Base-by-base conservation (phyloP, 2,797 vertebrate species). In the Smutsia temminckii region DNA sequence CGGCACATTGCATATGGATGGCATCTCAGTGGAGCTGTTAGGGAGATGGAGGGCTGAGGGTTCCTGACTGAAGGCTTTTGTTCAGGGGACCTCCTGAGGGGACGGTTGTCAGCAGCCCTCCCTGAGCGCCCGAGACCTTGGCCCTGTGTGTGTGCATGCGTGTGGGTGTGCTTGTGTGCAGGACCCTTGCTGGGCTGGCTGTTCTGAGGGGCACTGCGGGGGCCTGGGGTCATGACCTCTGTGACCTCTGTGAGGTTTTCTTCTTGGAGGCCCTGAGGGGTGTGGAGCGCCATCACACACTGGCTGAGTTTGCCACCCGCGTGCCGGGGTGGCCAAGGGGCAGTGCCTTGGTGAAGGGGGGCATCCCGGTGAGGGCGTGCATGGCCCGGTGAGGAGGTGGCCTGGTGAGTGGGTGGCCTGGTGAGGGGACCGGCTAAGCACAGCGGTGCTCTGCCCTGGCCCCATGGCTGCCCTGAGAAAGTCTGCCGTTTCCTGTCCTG, bases 391-490 rank as follows among this genome's bases (percentile, higher is more conserved):
- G 42, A 9, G 9, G 42, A 46, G 2, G 10, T 20, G 68, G 69
- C 32, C 27, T 0, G 0, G 71, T 16, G 32, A 40, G 2, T 0
- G 1, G 16, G 34, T 1, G 4, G 55, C 37, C 2, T 5, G 14
- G 11, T 7, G 9, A 40, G 20, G 14, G 20, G 2, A 14, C 42
- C 3, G 49, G 37, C 20, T 9, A 21, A 1, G 61, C 3, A 1
- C 9, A 9, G 77, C 0, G 1, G 4, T 0, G 6, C 0, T 12
- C 69, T 34, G 34, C 42, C 3, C 16, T 6, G 34, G 20, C 23
- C 11, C 9, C 0, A 0, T 0, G 11, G 57, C 57, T 1, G 2
- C 34, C 14, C 55, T 37, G 51, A 27, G 77, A 75, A 78, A 78
- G 46, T 42, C 72, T 18, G 34, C 55, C 1, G 1, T 68, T 74